Evolutionary conservation across 30 jellyfish, hydroid and myxozoan species (phyloP).

Genomic region (Nemopilema nomurai): DNA sequence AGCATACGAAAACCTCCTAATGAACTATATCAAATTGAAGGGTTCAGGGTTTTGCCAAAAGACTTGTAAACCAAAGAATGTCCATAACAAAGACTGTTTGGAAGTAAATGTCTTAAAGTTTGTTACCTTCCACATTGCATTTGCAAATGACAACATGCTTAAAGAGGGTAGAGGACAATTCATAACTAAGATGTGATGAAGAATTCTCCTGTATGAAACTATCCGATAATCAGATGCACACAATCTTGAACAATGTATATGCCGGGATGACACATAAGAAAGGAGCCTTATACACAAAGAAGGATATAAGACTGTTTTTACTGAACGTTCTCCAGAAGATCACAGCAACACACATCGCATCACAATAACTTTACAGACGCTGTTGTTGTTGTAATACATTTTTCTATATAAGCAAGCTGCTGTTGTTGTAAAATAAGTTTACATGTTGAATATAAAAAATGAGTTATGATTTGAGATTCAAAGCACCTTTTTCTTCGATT

Average conservation of each 20-base stretch:
- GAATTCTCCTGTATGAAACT: no score
- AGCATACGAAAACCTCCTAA: background rate
- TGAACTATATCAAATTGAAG: background rate
- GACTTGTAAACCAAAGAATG: no score
- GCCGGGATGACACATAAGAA: background rate
- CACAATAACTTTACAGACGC: background rate
- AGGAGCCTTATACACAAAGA: background rate
- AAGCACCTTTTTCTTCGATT: slow-evolving; percentile 26
- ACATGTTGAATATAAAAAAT: background rate
- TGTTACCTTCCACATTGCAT: background rate
- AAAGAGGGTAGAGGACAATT: background rate
- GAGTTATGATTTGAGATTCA: slow-evolving; percentile 23
- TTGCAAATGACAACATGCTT: background rate
- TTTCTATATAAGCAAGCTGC: background rate
- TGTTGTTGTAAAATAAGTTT: background rate
- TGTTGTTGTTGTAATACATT: background rate
- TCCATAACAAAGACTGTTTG: no score
- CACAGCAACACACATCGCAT: background rate
- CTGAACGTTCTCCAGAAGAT: background rate
- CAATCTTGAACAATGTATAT: background rate
- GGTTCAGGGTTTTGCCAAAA: background rate
- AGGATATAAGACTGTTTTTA: background rate
- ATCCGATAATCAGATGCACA: background rate
- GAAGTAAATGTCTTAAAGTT: background rate
- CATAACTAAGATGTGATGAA: background rate